Base-by-base conservation (phyloP, 2,797 vertebrate genomes). In the Gymnopithys bicolor region DNA sequence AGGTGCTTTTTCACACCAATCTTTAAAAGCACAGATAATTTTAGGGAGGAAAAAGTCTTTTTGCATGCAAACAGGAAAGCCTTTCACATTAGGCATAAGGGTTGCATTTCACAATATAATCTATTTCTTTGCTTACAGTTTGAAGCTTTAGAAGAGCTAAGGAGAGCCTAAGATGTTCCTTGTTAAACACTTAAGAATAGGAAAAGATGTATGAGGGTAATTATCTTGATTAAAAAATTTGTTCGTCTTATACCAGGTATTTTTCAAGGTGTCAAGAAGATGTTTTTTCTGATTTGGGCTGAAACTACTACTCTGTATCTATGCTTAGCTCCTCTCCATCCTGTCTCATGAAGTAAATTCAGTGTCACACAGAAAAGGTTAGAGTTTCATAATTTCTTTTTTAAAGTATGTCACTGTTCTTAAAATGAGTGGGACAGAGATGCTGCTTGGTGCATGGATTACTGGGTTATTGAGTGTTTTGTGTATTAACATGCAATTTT, bases 251-350 rank as follows among this genome's bases (percentile, higher is more conserved):
- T 84, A 81, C 79, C 62, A 79, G 39, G 11, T 92, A 66, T 84
- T 66, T 87, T 94, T 94, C 82, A 89, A 91, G 78, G 84, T 93
- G 71, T 95, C 91, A 86, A 37, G 92, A 93, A 93, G 87, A n/a
- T 43, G 84, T 94, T 96, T 90, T 94, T 94, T 74, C 63, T 75
- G 56, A 89, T 94, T 82, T 91, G 37, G 62, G 55, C n/a, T 76
- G 68, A 71, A 92, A 73, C 71, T 89, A 8, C 68, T 74, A 11
- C 7, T 46, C n/a, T 58, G 21, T 55, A 5, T 79, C 24, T 79
- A 5, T 22, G 24, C 83, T 95, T 93, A 87, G 89, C 63, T 80
- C 91, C 21, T 33, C 33, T 75, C 48, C 71, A 64, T 52, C 85
- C 45, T 71, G 22, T 71, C 95, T 77, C 35, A 59, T 14, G 10